These are phyloP conservation scores for Caenorhabditis uteleia DNA, from an alignment of 2,888 invertebrate genomes.

Conservation along the genomic window DNA sequence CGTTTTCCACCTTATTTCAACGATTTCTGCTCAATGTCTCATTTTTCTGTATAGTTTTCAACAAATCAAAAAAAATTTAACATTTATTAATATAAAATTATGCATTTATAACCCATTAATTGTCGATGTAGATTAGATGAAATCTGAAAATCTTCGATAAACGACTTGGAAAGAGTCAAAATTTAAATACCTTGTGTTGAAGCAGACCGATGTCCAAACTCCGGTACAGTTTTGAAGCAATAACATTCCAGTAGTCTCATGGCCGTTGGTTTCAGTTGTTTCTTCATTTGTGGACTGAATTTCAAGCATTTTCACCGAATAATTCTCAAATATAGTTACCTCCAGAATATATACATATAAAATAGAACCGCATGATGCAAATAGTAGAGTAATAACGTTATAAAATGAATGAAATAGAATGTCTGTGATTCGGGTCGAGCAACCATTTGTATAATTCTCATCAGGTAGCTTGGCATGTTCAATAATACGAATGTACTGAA, in stretches of 20 bases:
- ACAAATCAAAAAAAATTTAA: no score
- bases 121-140: no score
- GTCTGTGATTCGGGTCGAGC: slow-evolving; percentile 12
- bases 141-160: no score
- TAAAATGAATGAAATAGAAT: slow-evolving; percentile 44
- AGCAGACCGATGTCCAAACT: slow-evolving; percentile 63
- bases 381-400: slow-evolving; percentile 64
- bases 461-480: slow-evolving; percentile 66
- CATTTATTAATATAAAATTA: no score
- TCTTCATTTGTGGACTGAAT: slow-evolving; percentile 68
- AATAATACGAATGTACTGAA: slow-evolving; percentile 66
- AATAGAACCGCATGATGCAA: slow-evolving; percentile 63
- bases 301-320: not conserved
- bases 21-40: no score
- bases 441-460: slow-evolving; percentile 41
- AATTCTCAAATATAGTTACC: slow-evolving; percentile 23
- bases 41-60: no score
- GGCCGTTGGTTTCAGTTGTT: slow-evolving; percentile 67
- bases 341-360: slow-evolving; percentile 68
- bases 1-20: no score
- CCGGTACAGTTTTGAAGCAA: slow-evolving; percentile 68
- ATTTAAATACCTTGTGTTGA: slow-evolving; percentile 41
- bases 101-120: no score
- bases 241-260: slow-evolving; percentile 67
- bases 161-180: not conserved